phyloP scores from a whole-genome alignment of 2,888 invertebrate species.

The Melinaea menophilus region DNA sequence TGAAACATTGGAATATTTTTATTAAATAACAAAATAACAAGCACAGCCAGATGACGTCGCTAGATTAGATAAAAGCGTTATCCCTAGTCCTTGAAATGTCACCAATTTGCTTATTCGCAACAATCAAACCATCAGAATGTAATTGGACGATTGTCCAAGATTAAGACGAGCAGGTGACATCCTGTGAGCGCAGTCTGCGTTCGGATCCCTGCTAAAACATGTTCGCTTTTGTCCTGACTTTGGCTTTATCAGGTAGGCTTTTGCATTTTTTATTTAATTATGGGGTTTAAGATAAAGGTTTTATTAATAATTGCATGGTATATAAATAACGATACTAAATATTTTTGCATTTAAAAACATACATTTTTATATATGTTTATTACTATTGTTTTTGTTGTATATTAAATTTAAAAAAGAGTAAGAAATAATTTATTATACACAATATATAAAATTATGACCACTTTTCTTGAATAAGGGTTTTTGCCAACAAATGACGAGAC shows the following conservation, averaged over 20 bases:
- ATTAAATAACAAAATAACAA: slow-evolving; percentile 8
- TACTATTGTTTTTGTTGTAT: too few relatives aligned
- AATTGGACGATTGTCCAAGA: slow-evolving; percentile 69
- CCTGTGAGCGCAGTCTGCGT: slow-evolving; percentile 11
- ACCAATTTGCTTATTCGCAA: slow-evolving; percentile 52
- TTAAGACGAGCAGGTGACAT: slow-evolving; percentile 40
- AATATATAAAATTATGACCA: too few relatives aligned
- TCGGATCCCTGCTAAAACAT: slow-evolving; percentile 26
- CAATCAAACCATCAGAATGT: slow-evolving; percentile 42
- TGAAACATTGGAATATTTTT: neutral
- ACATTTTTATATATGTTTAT: too few relatives aligned
- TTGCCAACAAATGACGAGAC: too few relatives aligned
- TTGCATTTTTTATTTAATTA: neutral
- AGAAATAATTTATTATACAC: too few relatives aligned
- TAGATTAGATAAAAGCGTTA: slow-evolving; percentile 33
- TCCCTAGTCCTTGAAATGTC: slow-evolving; percentile 57
- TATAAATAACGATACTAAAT: neutral
- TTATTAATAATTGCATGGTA: neutral
- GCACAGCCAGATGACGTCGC: slow-evolving; percentile 1
- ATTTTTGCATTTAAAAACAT: too few relatives aligned
- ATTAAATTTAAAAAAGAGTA: too few relatives aligned
- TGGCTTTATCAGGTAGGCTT: slow-evolving; percentile 38
- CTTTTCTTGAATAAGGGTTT: too few relatives aligned
- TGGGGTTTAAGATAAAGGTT: neutral
- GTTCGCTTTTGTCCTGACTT: slow-evolving; percentile 32